Percentiles rank a stretch among this genome's conserved stretches.
Evolutionary conservation across 1,140 invertebrate genomes (phyloP).

Genomic region (Trichonephila clavipes): DNA sequence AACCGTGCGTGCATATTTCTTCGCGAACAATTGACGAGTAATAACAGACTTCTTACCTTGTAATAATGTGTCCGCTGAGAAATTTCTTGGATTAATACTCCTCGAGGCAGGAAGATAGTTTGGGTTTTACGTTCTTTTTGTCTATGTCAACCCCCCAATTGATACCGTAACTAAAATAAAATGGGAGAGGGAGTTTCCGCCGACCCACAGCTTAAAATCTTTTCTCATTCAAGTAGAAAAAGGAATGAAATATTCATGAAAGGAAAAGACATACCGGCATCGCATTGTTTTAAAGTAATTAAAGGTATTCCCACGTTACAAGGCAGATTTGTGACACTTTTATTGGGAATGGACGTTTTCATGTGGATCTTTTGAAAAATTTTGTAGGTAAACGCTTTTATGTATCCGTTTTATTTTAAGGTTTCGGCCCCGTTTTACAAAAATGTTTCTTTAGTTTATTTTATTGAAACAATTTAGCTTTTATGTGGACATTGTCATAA

Average conservation of each 20-base stretch:
- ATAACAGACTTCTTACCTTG: slow-evolving; percentile 45
- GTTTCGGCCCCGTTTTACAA: too few relatives aligned
- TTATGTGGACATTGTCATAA: too few relatives aligned
- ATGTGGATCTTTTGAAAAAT: too few relatives aligned
- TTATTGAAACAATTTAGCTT: too few relatives aligned
- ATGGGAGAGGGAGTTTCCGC: slow-evolving; percentile 14
- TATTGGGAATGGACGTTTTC: neutral
- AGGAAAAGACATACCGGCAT: neutral
- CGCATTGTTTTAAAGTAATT: neutral
- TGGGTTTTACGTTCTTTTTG: slow-evolving; percentile 25
- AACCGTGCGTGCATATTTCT: slow-evolving; percentile 57
- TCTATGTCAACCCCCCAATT: slow-evolving; percentile 10
- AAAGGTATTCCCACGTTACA: neutral
- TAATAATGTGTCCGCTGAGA: slow-evolving; percentile 62
- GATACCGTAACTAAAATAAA: slow-evolving; percentile 35
- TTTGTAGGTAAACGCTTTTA: too few relatives aligned
- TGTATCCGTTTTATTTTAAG: too few relatives aligned
- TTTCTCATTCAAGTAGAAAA: slow-evolving; percentile 7
- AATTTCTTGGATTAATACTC: slow-evolving; percentile 40
- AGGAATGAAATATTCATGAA: neutral
- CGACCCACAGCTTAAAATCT: slow-evolving; percentile 23
- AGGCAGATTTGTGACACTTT: neutral
- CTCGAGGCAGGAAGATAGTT: slow-evolving; percentile 22
- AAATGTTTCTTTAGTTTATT: too few relatives aligned
- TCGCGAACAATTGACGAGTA: slow-evolving; percentile 21